phyloP scores from a whole-genome alignment of 2,797 vertebrate genomes.

The Myotis pilosus region DNA sequence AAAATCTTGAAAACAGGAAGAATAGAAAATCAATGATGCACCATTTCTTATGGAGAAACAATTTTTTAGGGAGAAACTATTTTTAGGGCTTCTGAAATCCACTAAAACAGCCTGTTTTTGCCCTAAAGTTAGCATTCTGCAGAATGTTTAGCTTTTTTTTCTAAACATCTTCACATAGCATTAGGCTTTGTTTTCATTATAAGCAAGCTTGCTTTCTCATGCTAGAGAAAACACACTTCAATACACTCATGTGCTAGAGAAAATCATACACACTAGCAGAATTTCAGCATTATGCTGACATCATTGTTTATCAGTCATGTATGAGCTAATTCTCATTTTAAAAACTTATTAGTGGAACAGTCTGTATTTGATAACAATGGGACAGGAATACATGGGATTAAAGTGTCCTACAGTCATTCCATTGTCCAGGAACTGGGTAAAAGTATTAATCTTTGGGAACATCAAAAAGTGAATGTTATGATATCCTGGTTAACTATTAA shows the following conservation, averaged over 20 bases:
- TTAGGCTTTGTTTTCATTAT: not conserved
- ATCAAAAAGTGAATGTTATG: not conserved
- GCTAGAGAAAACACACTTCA: too few relatives aligned
- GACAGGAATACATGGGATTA: not conserved
- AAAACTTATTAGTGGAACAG: not conserved
- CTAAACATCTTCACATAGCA: not conserved
- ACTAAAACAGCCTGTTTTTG: not conserved
- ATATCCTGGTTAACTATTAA: not conserved
- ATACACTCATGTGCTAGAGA: not conserved
- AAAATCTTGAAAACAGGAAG: not conserved
- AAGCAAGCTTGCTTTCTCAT: not conserved
- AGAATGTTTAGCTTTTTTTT: not conserved
- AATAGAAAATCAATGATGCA: not conserved
- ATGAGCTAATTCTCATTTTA: constrained; percentile 6
- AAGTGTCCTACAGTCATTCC: not conserved
- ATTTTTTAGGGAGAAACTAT: not conserved
- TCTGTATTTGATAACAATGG: not conserved
- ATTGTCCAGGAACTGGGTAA: not conserved
- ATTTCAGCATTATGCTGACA: constrained; percentile 7
- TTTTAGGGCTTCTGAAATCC: not conserved
- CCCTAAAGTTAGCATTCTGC: not conserved
- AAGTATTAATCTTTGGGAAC: not conserved
- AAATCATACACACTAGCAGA: constrained; percentile 19
- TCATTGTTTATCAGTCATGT: not conserved
- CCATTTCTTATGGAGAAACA: not conserved